Base-by-base conservation (phyloP, 2,797 vertebrate species). In the Hephaestus fuliginosus region DNA sequence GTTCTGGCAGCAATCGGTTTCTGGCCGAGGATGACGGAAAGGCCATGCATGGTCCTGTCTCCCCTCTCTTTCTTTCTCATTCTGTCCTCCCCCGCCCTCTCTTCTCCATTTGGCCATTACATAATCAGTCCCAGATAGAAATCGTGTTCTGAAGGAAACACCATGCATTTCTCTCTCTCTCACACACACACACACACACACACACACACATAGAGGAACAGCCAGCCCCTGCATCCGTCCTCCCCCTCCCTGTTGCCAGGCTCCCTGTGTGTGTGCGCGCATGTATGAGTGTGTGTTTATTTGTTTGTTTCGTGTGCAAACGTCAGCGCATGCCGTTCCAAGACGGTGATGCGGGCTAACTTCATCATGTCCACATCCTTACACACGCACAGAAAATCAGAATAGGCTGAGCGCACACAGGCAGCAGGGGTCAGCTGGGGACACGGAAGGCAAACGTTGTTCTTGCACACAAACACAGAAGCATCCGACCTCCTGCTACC, bases 61-160 rank as follows among this genome's bases (percentile, higher is more conserved):
- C 49, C 15, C 39, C 20, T 20, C 56, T 33, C 49, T 22, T 14
- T 64, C 7, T n/a, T 17, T 72, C 41, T 75, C 39, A 20, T 25
- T 81, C 60, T 75, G 75, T 85, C 87, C 83, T 87, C 86, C 66
- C 78, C 86, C 56, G 17, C 60, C 67, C 86, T 88, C 70, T 81
- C 49, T 73, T 58, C 81, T 83, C 78, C 73, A 88, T 85, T 86
- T 76, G 81, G 89, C 46, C 74, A 78, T 94, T 93, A 88, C 86
- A 89, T 93, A 93, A 93, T 78, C 74, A 71, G 61, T 58, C 82
- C 61, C 78, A 75, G 91, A 91, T 89, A 82, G 64, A 83, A 74
- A 90, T 84, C 3, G 8, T 73, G 82, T 85, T 86, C 80, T 73
- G 73, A 70, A 91, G 87, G 87, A 91, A 91, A 89, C 84, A 64